A percentile compares a stretch with the other conserved stretches of the same genome.
Conservation (phyloP, 2,888 invertebrate species). For the Antheraea yamamai region DNA sequence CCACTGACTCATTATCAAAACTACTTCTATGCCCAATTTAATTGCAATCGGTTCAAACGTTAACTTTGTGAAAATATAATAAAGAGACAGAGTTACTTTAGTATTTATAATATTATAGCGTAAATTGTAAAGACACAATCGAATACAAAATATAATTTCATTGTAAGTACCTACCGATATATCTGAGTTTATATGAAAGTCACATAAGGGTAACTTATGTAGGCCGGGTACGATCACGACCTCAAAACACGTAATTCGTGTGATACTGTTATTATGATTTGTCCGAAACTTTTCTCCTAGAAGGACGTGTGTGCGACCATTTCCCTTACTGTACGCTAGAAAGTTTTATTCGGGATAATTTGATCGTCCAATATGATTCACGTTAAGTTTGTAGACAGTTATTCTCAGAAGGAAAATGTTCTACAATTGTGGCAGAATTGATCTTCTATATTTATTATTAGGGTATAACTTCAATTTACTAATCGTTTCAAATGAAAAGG, state of each 20-base stretch:
- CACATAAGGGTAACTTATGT: constrained; percentile 7
- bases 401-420: background rate
- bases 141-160: background rate
- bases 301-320: background rate
- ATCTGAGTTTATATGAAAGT: constrained; percentile 9
- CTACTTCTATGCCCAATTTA: too few species aligned
- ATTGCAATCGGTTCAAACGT: too few species aligned
- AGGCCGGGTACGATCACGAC: background rate
- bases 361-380: constrained; percentile 5
- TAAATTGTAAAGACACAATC: background rate
- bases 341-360: constrained; percentile 1
- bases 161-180: background rate
- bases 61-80: too few species aligned
- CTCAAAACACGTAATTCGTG: constrained; percentile 8
- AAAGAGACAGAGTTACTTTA: too few species aligned
- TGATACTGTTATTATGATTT: constrained; percentile 13
- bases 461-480: background rate
- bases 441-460: background rate
- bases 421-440: background rate
- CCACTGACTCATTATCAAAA: too few species aligned
- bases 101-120: too few species aligned
- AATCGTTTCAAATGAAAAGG: background rate
- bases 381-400: background rate
- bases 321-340: background rate
- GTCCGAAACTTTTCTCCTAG: background rate